Percentiles rank a stretch among this genome's conserved stretches.
These are phyloP conservation scores for Ctenicera cuprea DNA, from an alignment of 2,888 invertebrate species.

Conservation along the genomic window DNA sequence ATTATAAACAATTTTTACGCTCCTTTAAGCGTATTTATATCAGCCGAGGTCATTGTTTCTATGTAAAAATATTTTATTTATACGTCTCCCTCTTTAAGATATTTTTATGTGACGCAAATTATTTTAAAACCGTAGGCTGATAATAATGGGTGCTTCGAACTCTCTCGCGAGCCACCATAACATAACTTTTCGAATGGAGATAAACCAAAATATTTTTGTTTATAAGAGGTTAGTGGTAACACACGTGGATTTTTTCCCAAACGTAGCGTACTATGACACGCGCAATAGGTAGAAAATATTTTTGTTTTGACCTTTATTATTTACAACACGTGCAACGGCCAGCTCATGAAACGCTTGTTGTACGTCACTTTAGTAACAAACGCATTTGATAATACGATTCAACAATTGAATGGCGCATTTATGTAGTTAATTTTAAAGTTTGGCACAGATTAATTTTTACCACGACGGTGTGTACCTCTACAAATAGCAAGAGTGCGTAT, in stretches of 20 bases:
- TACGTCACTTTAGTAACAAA: neutral
- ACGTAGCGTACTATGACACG: neutral
- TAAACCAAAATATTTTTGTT: conserved; percentile 39
- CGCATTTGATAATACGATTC: too few species aligned
- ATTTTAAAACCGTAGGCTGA: conserved; percentile 44
- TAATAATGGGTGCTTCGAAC: conserved; percentile 47
- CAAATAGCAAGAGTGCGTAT: too few species aligned
- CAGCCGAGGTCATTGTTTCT: conserved; percentile 45
- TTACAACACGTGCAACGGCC: conserved; percentile 1
- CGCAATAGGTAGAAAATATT: conserved; percentile 10
- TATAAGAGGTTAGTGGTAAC: conserved; percentile 36
- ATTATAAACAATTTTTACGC: conserved; percentile 34
- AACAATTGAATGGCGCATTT: too few species aligned
- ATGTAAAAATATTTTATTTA: conserved; percentile 42
- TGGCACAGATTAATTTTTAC: too few species aligned
- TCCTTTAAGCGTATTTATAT: conserved; percentile 29
- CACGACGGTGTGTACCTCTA: too few species aligned
- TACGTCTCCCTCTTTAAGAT: conserved; percentile 22
- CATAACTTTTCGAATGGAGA: conserved; percentile 33
- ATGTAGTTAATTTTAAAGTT: too few species aligned
- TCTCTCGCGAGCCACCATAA: conserved; percentile 14
- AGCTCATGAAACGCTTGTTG: too few species aligned
- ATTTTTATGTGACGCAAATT: conserved; percentile 50
- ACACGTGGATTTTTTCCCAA: conserved; percentile 35
- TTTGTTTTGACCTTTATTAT: conserved; percentile 3